These are phyloP conservation scores for Rachycentron canadum DNA, from an alignment of 2,797 vertebrate species.

Conservation along the genomic window DNA sequence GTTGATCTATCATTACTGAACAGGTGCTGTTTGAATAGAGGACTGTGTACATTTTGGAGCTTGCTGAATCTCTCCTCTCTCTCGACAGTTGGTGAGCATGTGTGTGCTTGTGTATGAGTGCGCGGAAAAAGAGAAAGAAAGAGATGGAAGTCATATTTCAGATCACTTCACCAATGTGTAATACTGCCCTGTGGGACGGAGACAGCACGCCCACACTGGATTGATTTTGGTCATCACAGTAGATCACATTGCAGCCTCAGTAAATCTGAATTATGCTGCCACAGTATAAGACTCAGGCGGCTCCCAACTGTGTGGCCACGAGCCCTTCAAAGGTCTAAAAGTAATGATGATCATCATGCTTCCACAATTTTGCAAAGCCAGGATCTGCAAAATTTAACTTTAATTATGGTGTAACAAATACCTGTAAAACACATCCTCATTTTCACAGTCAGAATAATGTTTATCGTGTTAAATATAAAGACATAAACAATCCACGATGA, in stretches of 20 bases:
- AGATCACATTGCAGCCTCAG: constrained; percentile 61
- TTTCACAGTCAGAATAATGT: not conserved
- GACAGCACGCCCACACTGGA: constrained; percentile 39
- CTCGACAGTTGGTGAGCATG: constrained; percentile 13
- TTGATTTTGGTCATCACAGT: constrained; percentile 66
- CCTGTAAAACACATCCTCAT: too few species aligned
- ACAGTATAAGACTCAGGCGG: constrained; percentile 35
- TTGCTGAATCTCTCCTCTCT: constrained; percentile 40
- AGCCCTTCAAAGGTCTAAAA: constrained; percentile 19
- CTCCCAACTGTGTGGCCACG: constrained; percentile 25
- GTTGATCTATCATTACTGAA: constrained; percentile 77
- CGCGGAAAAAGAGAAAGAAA: constrained; percentile 17
- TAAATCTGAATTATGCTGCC: constrained; percentile 66
- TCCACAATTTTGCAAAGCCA: not conserved
- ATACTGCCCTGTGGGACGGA: constrained; percentile 36
- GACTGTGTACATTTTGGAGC: constrained; percentile 57
- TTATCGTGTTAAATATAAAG: too few species aligned
- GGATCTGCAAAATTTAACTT: too few species aligned
- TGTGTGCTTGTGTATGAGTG: not conserved
- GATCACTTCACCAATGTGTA: constrained; percentile 32
- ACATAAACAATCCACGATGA: too few species aligned
- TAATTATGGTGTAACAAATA: too few species aligned
- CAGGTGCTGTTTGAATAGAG: constrained; percentile 77
- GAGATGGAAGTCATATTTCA: constrained; percentile 46
- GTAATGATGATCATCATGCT: constrained; percentile 22